Evolutionary conservation across 2,888 invertebrate species (phyloP), one percentile per base, ranked within the genome.

Genomic region (Abscondita cerata): DNA sequence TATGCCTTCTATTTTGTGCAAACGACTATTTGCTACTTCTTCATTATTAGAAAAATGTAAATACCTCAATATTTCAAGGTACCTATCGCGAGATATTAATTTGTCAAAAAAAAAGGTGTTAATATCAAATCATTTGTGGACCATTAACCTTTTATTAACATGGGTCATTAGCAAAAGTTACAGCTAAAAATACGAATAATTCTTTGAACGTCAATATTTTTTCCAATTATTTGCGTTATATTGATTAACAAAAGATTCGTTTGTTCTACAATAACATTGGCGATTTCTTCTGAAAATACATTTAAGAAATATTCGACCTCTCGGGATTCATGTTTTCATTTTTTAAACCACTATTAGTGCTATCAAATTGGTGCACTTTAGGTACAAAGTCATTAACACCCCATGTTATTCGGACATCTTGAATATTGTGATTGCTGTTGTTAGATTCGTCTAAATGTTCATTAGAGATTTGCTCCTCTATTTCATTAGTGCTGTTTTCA

Each of bases 1-100:
- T 38, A 38, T n/a, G n/a, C n/a, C n/a, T n/a, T 38, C 38, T 38
- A 38, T n/a, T 38, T 38, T 38, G n/a, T 38, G n/a, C 38, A 38
- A 38, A n/a, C 38, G 38, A 38, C 5, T 38, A 6, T 4, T 38
- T 6, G 38, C 4, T 38, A 6, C 5, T 6, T 38, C 38, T n/a
- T 38, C 38, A 38, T 38, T 4, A n/a, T 38, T 38, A 6, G 38
- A 4, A 38, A 38, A 38, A n/a, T 38, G 38, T 38, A 38, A 38
- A 38, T n/a, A 6, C 5, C 5, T 6, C 38, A 8, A n/a, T 6
- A 38, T 38, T 6, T n/a, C 3, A 6, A 38, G 38, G 38, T 38
- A 38, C 13, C 38, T 4, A 38, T 38, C 38, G 4, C 38, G 38
- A 6, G 38, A 38, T 13, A 38, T 38, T 38, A n/a, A 6, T 38